Evolutionary conservation across 2,888 invertebrate genomes (phyloP).

Genomic region (Thymelicus acteon): DNA sequence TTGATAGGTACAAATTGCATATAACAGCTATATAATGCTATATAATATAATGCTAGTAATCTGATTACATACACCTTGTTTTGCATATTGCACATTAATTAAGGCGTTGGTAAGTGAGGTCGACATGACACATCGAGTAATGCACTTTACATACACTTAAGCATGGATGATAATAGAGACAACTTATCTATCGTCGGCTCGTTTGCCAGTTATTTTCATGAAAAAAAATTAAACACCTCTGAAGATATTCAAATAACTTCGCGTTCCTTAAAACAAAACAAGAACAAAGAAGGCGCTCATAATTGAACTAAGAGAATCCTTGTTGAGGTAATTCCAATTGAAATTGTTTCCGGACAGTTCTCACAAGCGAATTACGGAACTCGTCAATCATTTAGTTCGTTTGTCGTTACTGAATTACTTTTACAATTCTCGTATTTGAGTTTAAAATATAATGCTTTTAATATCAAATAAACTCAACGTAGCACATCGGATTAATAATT

Average conservation of each 20-base stretch:
- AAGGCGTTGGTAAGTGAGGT: too few relatives aligned
- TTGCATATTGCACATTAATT: too few relatives aligned
- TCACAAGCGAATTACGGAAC: slow-evolving; percentile 1
- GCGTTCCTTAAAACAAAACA: not conserved
- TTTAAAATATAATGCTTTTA: not conserved
- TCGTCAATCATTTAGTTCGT: slow-evolving; percentile 5
- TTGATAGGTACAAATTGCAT: too few relatives aligned
- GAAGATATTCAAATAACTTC: not conserved
- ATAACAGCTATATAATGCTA: too few relatives aligned
- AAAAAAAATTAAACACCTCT: not conserved
- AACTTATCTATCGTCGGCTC: too few relatives aligned
- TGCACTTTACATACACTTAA: too few relatives aligned
- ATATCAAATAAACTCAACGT: not conserved
- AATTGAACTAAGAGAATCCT: slow-evolving; percentile 16
- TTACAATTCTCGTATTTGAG: not conserved
- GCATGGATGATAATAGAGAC: too few relatives aligned
- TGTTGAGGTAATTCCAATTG: slow-evolving; percentile 7
- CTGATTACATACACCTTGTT: too few relatives aligned
- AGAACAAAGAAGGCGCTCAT: not conserved
- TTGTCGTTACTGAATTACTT: slow-evolving; percentile 2
- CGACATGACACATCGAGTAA: too few relatives aligned
- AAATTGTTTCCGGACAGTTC: slow-evolving; percentile 10
- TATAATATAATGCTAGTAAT: too few relatives aligned
- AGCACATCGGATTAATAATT: not conserved
- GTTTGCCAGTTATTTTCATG: too few relatives aligned